Base-by-base conservation (phyloP, 2,888 invertebrate genomes). In the Dynastes maya region DNA sequence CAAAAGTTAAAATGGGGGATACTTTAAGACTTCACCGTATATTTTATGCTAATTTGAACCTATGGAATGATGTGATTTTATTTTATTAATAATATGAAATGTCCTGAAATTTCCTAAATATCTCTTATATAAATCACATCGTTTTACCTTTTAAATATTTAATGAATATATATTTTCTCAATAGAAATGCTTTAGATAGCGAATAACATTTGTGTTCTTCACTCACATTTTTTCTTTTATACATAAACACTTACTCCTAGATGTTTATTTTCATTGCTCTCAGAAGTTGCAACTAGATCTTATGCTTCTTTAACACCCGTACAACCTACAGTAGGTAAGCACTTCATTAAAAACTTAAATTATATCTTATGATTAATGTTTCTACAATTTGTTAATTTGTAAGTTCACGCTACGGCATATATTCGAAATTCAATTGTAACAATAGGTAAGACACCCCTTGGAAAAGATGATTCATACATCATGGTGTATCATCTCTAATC, bases 291-390 rank as follows among this genome's bases (percentile, higher is more conserved):
- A 84, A 88, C 89, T 88, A 89, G 90, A 85, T 91, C 91, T 82
- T 91, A 91, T 87, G 90, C 91, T 84, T 90, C 91, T 85, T 89
- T 91, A 87, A 91, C 90, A 87, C 90, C 91, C 84, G 89, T 90
- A 85, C 89, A 89, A 85, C 89, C 89, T 86, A 86, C 89, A 84
- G 89, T 90, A 89, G 90, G 90, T 90, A 89, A 90, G 90, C 87
- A 82, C 82, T 80, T 45, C 70, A 37, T 61, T 58, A 64, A 37
- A 75, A 61, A 27, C 32, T 77, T 29, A 8, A 58, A 58, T 76
- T 27, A 53, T 22, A 64, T 53, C 11, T 40, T 37, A 37, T 37
- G 32, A 5, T 68, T 77, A 51, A n/a, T n/a, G 53, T 55, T 37
- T 58, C 11, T 58, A 27, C 22, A 16, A 64, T 51, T 68, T 61